Base-by-base conservation (phyloP, 2,888 invertebrate species). In the Linyphia triangularis region DNA sequence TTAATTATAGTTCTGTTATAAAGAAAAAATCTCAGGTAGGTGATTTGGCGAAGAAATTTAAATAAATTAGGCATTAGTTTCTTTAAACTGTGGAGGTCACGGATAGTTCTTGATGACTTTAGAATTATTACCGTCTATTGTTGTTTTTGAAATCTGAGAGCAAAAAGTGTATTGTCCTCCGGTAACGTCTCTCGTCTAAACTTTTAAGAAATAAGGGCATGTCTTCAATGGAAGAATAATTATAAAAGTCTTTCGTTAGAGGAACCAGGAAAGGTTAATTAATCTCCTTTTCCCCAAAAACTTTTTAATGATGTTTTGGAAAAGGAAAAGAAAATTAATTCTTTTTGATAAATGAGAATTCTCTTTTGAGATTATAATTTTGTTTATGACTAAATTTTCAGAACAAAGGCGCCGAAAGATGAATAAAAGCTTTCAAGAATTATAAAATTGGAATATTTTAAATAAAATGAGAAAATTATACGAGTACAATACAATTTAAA, bases 271-370 rank as follows among this genome's bases (percentile, higher is more conserved):
- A 26, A 51, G 26, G 72, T 51, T 72, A 72, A 72, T 72, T 72
- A 72, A 72, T 40, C 43, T 43, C 43, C 24, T 24, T 51, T 24
- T 72, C n/a, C n/a, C n/a, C 72, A 72, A 72, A 51, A 72, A 26
- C 72, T 51, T 72, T 40, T 24, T 72, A 72, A 72, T 72, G 37
- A 72, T 72, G 26, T 72, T 72, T 72, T 43, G 1, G 33, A 30
- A 67, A 51, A 51, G 13, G 4, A n/a, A 51, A 63, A 24, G 16
- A 67, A 33, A 67, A 67, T 67, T 67, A 67, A 67, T 33, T 30
- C 33, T 67, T 67, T 33, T 67, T 67, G 33, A 30, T 30, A 67
- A 67, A 67, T 33, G 67, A 63, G 63, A 67, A 67, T 33, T 67
- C 67, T 19, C 67, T 33, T 67, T 67, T 67, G 30, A 51, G 51